phyloP scores from a whole-genome alignment of 2,113 vertebrate genomes.

The Loxodonta africana region DNA sequence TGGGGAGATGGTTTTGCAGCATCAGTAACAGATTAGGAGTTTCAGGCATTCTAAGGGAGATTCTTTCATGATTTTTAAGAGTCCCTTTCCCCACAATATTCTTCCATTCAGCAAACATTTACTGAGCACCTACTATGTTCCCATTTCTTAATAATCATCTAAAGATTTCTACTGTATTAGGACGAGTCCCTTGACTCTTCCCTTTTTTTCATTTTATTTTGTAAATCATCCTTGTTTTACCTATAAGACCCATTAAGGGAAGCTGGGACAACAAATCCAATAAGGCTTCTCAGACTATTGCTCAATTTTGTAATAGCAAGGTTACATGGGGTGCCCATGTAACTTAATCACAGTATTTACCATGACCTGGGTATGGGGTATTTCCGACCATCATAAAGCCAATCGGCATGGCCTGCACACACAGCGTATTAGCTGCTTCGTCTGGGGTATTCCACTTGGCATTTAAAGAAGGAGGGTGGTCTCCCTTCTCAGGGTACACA shows the following conservation, averaged over 20 bases:
- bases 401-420: not conserved
- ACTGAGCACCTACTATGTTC: fast-evolving
- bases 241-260: not conserved
- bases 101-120: not conserved
- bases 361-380: not conserved
- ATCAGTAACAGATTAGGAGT: not conserved
- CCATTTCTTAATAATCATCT: not conserved
- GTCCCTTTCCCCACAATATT: not conserved
- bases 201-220: not conserved
- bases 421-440: not conserved
- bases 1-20: not conserved
- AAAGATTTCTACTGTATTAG: not conserved
- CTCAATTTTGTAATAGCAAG: not conserved
- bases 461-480: not conserved
- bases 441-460: not conserved
- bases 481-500: not conserved
- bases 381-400: not conserved
- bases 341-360: not conserved
- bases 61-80: not conserved
- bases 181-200: not conserved
- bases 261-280: not conserved
- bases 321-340: not conserved
- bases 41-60: not conserved
- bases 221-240: not conserved
- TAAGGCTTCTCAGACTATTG: not conserved